These are phyloP conservation scores for Cartodere bifasciata DNA, from an alignment of 2,888 invertebrate genomes.

Conservation along the genomic window DNA sequence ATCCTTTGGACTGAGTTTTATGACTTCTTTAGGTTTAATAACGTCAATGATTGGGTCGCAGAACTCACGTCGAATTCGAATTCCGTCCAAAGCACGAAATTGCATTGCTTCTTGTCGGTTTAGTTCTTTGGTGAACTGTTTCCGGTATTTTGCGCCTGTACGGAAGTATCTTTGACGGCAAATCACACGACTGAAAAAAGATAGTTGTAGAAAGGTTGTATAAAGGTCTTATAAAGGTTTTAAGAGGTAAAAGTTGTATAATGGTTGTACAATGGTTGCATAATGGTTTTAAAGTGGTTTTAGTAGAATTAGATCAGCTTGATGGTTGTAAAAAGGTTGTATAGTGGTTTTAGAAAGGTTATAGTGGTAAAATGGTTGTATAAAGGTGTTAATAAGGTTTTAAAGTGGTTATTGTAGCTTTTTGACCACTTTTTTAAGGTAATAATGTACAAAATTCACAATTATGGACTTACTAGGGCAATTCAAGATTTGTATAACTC, in stretches of 20 bases:
- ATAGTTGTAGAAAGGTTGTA: too few species aligned
- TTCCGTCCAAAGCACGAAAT: slow-evolving; percentile 48
- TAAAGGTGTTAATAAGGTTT: too few species aligned
- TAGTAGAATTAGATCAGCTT: too few species aligned
- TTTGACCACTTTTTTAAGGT: too few species aligned
- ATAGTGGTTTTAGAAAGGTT: too few species aligned
- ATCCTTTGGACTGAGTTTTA: slow-evolving; percentile 26
- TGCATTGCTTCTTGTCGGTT: slow-evolving; percentile 48
- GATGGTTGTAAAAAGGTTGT: too few species aligned
- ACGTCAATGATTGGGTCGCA: slow-evolving; percentile 42
- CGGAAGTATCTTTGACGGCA: slow-evolving; percentile 48
- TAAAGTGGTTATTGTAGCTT: too few species aligned
- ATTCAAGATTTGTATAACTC: slow-evolving; percentile 42
- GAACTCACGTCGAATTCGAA: slow-evolving; percentile 51
- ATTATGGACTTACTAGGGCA: slow-evolving; percentile 57
- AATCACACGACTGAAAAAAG: slow-evolving; percentile 43
- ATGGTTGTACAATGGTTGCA: too few species aligned
- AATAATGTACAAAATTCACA: too few species aligned
- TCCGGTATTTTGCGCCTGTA: slow-evolving; percentile 39
- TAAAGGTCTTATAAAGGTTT: slow-evolving; percentile 4
- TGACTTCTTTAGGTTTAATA: slow-evolving; percentile 21
- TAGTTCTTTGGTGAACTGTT: slow-evolving; percentile 49
- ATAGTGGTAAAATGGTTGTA: too few species aligned
- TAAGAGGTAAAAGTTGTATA: background rate
- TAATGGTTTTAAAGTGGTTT: too few species aligned